Conservation (phyloP, 2,888 invertebrate genomes). For the Andricus quercusramuli region DNA sequence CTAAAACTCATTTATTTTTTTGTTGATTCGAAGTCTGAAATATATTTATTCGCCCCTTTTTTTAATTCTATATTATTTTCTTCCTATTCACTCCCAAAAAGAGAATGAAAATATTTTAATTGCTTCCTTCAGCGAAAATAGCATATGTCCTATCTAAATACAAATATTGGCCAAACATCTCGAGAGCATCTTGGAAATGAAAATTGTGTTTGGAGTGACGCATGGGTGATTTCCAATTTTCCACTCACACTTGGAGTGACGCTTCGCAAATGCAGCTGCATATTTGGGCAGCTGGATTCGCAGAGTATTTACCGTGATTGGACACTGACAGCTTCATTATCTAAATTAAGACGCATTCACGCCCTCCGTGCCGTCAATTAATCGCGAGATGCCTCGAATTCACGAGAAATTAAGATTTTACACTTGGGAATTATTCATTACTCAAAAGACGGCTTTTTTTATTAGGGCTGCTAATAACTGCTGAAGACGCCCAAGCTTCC, state of each 20-base stretch:
- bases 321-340: neutral
- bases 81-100: neutral
- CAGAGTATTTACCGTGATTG: neutral
- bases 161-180: neutral
- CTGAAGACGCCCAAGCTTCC: neutral
- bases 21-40: too few relatives aligned
- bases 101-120: neutral
- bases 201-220: neutral
- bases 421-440: neutral
- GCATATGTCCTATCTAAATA: neutral
- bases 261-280: neutral
- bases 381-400: neutral
- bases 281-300: neutral
- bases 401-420: slow-evolving; percentile 2
- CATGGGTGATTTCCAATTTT: neutral
- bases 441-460: neutral
- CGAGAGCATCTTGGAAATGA: neutral
- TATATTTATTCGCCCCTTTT: too few relatives aligned
- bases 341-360: slow-evolving; percentile 4
- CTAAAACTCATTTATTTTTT: too few relatives aligned
- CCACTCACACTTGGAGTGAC: neutral
- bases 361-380: slow-evolving; percentile 1
- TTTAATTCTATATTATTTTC: neutral
- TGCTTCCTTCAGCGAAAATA: neutral
- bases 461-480: neutral